Conservation (phyloP, 2,113 vertebrate genomes). For the Aepyceros melampus region DNA sequence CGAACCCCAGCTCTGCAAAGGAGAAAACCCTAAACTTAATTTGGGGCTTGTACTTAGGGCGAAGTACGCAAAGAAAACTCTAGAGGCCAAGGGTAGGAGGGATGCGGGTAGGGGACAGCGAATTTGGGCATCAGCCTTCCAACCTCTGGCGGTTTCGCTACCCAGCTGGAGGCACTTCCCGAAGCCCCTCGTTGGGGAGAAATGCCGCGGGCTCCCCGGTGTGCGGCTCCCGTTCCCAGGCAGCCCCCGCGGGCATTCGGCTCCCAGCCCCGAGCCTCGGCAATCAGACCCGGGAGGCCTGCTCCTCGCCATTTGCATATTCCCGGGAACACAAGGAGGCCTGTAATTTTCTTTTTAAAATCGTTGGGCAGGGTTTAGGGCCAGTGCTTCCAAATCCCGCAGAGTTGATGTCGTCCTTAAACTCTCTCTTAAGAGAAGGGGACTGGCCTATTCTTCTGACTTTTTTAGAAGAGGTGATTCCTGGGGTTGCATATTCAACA, state of each 20-base stretch:
- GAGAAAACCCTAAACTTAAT: not conserved
- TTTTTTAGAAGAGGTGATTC: slow-evolving; percentile 60
- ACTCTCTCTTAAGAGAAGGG: slow-evolving; percentile 43
- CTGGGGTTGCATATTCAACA: slow-evolving; percentile 47
- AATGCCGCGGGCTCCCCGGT: not conserved
- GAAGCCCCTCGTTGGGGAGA: not conserved
- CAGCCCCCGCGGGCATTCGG: not conserved
- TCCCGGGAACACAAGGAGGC: slow-evolving; percentile 25
- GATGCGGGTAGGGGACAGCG: not conserved
- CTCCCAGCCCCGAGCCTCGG: not conserved
- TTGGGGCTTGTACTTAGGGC: not conserved
- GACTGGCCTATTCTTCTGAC: slow-evolving; percentile 75
- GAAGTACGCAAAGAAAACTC: not conserved
- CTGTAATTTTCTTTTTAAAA: slow-evolving; percentile 63
- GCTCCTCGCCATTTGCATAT: slow-evolving; percentile 43
- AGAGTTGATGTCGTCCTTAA: slow-evolving; percentile 34
- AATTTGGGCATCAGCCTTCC: not conserved
- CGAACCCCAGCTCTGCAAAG: not conserved
- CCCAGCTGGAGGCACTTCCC: not conserved
- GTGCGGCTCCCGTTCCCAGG: not conserved
- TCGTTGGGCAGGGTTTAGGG: slow-evolving; percentile 5
- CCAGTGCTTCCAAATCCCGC: slow-evolving; percentile 36
- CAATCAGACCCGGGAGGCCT: not conserved
- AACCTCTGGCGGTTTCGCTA: not conserved
- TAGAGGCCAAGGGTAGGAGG: not conserved